These are phyloP conservation scores for Drosophila virilis DNA, from an alignment of 1,140 invertebrate genomes.

Conservation along the genomic window DNA sequence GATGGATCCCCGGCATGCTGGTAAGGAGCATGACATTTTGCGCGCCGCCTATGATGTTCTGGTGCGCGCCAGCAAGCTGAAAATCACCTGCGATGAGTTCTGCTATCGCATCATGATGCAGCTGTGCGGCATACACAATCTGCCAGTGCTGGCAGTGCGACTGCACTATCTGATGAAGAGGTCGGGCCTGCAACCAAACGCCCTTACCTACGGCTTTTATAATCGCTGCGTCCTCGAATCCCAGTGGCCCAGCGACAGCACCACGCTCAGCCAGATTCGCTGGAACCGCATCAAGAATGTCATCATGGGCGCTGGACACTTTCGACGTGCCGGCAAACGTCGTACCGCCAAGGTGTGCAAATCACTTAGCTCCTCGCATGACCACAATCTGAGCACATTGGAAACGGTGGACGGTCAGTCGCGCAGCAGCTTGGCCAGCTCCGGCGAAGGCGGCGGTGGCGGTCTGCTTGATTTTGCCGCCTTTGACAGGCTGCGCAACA, in stretches of 20 bases:
- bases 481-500: constrained; percentile 86
- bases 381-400: constrained; percentile 84
- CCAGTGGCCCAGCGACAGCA: constrained; percentile 95
- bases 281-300: constrained; percentile 98
- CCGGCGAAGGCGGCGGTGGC: constrained; percentile 56
- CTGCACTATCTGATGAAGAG: constrained; percentile 97
- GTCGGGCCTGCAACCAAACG: constrained; percentile 97
- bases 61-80: constrained; percentile 92
- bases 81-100: constrained; percentile 96
- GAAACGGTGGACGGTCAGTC: constrained; percentile 85
- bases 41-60: constrained; percentile 94
- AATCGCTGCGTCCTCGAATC: constrained; percentile 94
- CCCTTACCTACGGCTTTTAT: constrained; percentile 97
- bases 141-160: constrained; percentile 97
- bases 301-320: constrained; percentile 94
- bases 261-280: constrained; percentile 91
- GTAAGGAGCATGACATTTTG: constrained; percentile 91
- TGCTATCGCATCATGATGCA: constrained; percentile 99
- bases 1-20: constrained; percentile 84
- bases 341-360: constrained; percentile 84
- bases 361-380: constrained; percentile 78
- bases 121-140: constrained; percentile 96
- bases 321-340: constrained; percentile 89
- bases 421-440: constrained; percentile 85
- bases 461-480: constrained; percentile 85